phyloP scores from a whole-genome alignment of 2,888 invertebrate species.

The Gerris lacustris region DNA sequence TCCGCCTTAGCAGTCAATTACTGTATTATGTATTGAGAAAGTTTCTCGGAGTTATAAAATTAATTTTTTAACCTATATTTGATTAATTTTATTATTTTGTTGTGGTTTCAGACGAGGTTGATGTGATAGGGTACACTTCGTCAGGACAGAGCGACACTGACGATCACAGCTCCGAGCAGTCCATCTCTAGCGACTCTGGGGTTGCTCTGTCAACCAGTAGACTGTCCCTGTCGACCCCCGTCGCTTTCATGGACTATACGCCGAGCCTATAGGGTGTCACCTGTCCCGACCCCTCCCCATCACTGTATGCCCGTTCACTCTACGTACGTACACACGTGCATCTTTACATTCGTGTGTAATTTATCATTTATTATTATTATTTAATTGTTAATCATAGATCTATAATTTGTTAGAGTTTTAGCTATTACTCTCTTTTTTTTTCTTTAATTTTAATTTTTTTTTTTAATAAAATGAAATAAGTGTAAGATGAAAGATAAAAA shows the following conservation, averaged over 20 bases:
- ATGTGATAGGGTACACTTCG: constrained; percentile 73
- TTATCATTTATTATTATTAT: not conserved
- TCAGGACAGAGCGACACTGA: constrained; percentile 69
- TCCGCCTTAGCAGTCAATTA: no score
- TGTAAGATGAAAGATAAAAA: not conserved
- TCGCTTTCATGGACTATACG: constrained; percentile 40
- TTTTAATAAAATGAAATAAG: no score
- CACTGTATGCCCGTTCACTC: no score
- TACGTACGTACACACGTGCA: no score
- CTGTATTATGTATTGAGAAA: no score
- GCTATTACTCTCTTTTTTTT: not conserved
- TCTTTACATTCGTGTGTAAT: not conserved
- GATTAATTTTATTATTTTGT: not conserved
- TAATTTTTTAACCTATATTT: not conserved
- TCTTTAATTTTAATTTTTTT: not conserved
- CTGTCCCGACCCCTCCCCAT: not conserved
- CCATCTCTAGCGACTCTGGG: constrained; percentile 54
- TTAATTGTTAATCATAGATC: not conserved
- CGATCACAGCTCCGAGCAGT: constrained; percentile 63
- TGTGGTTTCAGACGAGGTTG: constrained; percentile 35
- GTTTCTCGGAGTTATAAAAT: not conserved
- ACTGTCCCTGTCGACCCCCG: constrained; percentile 43
- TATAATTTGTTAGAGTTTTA: not conserved
- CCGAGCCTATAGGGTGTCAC: not conserved
- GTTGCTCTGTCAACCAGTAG: constrained; percentile 56